Base-by-base conservation (phyloP, 2,797 vertebrate species). In the Poecilia gillii region DNA sequence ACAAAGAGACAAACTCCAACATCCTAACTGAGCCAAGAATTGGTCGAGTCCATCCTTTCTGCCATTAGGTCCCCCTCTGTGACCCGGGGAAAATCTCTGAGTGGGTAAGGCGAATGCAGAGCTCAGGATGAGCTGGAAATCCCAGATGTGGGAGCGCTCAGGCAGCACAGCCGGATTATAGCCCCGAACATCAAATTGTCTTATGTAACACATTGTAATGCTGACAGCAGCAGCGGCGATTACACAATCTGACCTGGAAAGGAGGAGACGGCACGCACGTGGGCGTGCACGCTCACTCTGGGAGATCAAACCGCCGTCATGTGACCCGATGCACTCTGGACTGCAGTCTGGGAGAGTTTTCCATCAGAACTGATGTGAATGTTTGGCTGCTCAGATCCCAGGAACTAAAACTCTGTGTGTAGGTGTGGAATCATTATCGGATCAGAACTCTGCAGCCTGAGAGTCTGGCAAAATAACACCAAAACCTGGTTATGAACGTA, bases 151-250 rank as follows among this genome's bases (percentile, higher is more conserved):
- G 74, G 83, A 83, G 79, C 76, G 75, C 74, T 92, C 87, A 86
- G 77, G 81, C 87, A 87, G 88, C 89, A 89, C 84, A 84, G 87
- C 82, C 59, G 90, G 95, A 96, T 96, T 96, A 95, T 84, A 90
- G 91, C 90, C 90, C 85, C 73, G 89, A 93, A 95, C 93, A 95
- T 94, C 92, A 94, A 94, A 95, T 93, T 92, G 91, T 94, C 89
- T 96, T 96, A 95, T 88, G 86, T 95, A 96, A 96, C 91, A 90
- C 91, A 91, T 78, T 87, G 92, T 88, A 89, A 88, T 76, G 84
- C 90, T 90, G 90, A 91, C 83, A 76, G 85, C 84, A 83, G 90
- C 90, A 92, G 85, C 91, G 89, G 88, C 86, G 90, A 85, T 95
- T 95, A 94, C 45, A 83, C 93, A 95, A 95, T 86, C 81, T 93